Conservation (phyloP, 2,888 invertebrate genomes). For the Helleia helle region DNA sequence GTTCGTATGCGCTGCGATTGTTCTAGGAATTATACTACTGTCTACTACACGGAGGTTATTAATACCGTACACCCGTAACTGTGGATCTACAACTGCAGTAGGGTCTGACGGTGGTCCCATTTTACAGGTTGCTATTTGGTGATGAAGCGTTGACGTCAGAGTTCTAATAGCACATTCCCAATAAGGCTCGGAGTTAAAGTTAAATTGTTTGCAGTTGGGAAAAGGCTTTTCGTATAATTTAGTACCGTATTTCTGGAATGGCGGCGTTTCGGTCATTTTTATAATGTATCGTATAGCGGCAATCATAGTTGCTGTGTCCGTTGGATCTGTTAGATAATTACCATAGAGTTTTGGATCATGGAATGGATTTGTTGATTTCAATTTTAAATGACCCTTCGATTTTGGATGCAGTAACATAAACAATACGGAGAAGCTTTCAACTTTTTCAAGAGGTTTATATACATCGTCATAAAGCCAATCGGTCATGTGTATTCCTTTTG, state of each 20-base stretch:
- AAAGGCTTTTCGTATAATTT: conserved; percentile 66
- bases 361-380: conserved; percentile 77
- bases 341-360: conserved; percentile 79
- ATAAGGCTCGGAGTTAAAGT: conserved; percentile 75
- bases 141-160: conserved; percentile 77
- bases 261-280: conserved; percentile 67
- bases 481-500: conserved; percentile 48
- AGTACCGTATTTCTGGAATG: conserved; percentile 76
- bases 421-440: conserved; percentile 59
- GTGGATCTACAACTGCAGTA: conserved; percentile 76
- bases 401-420: conserved; percentile 76
- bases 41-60: conserved; percentile 78
- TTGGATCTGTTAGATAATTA: conserved; percentile 78
- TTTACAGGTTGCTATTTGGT: conserved; percentile 80
- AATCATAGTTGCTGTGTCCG: conserved; percentile 74
- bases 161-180: conserved; percentile 79
- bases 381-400: conserved; percentile 77
- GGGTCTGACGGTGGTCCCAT: conserved; percentile 77
- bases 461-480: conserved; percentile 55
- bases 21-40: conserved; percentile 78
- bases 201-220: conserved; percentile 66
- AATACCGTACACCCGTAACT: conserved; percentile 76
- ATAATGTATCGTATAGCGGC: conserved; percentile 74
- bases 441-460: conserved; percentile 49
- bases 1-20: conserved; percentile 78